These are phyloP conservation scores for Choloepus hoffmanni DNA, from an alignment of 2,113 vertebrate species.

Conservation along the genomic window DNA sequence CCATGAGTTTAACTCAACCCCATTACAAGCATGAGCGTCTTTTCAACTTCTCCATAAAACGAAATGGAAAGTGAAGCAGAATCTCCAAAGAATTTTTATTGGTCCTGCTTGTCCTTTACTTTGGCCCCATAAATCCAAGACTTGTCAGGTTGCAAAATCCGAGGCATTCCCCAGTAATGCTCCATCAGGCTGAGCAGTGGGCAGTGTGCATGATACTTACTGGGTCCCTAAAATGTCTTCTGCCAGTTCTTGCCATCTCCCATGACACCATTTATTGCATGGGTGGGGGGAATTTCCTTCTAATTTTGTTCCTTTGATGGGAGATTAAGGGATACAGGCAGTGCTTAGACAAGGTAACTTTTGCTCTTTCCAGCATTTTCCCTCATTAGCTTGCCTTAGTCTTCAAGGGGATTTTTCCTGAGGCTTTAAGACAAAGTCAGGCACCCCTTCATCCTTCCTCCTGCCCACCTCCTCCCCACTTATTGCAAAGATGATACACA, in stretches of 20 bases:
- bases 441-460: background rate
- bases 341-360: conserved; percentile 73
- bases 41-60: conserved; percentile 73
- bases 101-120: conserved; percentile 81
- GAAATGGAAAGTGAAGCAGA: conserved; percentile 75
- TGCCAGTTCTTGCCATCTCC: conserved; percentile 75
- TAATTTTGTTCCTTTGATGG: conserved; percentile 69
- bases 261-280: conserved; percentile 54
- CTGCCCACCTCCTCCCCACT: background rate
- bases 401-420: conserved; percentile 15
- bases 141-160: conserved; percentile 80
- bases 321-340: conserved; percentile 58
- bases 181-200: conserved; percentile 76
- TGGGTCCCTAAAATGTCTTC: conserved; percentile 76
- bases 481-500: background rate
- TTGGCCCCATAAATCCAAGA: conserved; percentile 85
- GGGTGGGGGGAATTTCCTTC: conserved; percentile 69
- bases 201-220: conserved; percentile 71
- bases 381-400: background rate
- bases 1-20: background rate
- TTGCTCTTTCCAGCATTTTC: conserved; percentile 67
- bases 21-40: background rate
- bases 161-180: conserved; percentile 76
- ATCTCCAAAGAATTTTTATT: conserved; percentile 81
- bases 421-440: background rate